Base-by-base conservation (phyloP, 2,888 invertebrate species). In the Anticlea derivata region DNA sequence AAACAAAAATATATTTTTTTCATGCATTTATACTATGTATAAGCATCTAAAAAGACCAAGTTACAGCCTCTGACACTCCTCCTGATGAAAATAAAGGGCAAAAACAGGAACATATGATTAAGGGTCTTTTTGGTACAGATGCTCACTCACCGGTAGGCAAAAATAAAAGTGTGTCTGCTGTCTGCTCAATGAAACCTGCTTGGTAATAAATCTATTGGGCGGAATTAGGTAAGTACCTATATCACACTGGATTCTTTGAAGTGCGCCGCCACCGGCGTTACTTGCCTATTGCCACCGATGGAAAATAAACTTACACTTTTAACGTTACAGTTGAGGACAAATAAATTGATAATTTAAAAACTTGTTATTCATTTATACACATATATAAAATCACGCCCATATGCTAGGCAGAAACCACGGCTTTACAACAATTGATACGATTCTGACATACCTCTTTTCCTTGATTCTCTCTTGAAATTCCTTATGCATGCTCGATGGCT, bases 301-400 rank as follows among this genome's bases (percentile, higher is more conserved):
- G 37, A 61, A 68, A 71, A 67, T 67, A 69, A 66, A 68, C 68
- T 52, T 38, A 29, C 38, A 33, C 33, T 39, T 30, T 11, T 68
- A 62, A 30, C 13, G 2, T 4, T 40, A 26, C 55, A 63, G 55
- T 59, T 23, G 10, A 13, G 58, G 64, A 52, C 64, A 61, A 35
- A 17, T 12, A 11, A 11, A 51, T 22, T 13, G 10, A 30, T 10
- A 7, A 0, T 7, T 38, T 8, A n/a, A 33, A 17, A 17, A 17
- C 17, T 4, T 17, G n/a, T n/a, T n/a, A n/a, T n/a, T n/a, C n/a
- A n/a, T n/a, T n/a, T n/a, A n/a, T n/a, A n/a, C n/a, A n/a, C n/a
- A n/a, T n/a, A n/a, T n/a, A n/a, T n/a, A n/a, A n/a, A n/a, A n/a
- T n/a, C n/a, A n/a, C n/a, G n/a, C n/a, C n/a, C n/a, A n/a, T n/a